Conservation (phyloP, 2,113 vertebrate genomes). For the Pongo abelii region DNA sequence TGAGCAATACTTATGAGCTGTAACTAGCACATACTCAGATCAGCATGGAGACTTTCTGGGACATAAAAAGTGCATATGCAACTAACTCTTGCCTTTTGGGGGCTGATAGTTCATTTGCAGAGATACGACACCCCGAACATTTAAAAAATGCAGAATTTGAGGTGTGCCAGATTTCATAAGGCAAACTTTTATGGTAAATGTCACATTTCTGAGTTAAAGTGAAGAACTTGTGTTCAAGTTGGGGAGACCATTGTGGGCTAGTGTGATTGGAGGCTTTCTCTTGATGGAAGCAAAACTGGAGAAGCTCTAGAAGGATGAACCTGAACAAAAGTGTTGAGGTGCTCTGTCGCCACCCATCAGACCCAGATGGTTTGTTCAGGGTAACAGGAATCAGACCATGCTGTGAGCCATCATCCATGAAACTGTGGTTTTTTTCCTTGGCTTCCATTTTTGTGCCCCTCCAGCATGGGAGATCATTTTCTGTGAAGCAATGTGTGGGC, state of each 20-base stretch:
- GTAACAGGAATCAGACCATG: fast-evolving
- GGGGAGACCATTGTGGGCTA: too few species aligned
- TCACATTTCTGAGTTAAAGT: neutral
- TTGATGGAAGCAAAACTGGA: neutral
- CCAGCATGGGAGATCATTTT: too few species aligned
- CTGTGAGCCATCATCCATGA: fast-evolving
- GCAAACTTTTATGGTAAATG: neutral
- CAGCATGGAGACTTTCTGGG: too few species aligned
- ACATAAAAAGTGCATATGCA: fast-evolving
- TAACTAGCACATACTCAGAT: fast-evolving
- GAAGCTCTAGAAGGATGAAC: neutral
- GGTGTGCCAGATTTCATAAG: neutral
- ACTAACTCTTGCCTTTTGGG: neutral
- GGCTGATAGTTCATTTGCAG: neutral
- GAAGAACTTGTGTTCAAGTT: too few species aligned
- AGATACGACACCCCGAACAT: neutral
- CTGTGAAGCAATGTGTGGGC: neutral
- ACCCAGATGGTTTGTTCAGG: neutral
- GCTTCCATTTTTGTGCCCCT: neutral
- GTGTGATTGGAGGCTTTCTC: neutral
- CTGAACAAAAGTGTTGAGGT: fast-evolving
- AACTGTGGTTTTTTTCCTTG: neutral
- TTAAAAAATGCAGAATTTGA: neutral
- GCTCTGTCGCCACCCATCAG: neutral
- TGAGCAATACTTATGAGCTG: neutral